A percentile compares a stretch with the other conserved stretches of the same genome.
Conservation (phyloP, 1,140 invertebrate species). For the Drosophila serrata region DNA sequence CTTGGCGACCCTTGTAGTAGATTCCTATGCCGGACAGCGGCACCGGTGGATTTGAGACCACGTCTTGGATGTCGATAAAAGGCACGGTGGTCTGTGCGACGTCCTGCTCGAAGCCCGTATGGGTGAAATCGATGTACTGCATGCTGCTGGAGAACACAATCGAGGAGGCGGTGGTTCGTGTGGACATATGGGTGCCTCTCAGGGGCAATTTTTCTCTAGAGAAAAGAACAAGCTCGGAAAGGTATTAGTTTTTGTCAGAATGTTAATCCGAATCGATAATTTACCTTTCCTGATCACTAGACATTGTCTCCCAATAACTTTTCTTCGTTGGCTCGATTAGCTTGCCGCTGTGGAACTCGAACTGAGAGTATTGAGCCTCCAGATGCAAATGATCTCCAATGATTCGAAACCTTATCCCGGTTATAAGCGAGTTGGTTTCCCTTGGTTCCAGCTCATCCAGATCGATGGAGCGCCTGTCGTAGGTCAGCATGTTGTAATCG, state of each 20-base stretch:
- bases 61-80: slow-evolving; percentile 84
- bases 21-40: too few relatives aligned
- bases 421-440: slow-evolving; percentile 88
- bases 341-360: slow-evolving; percentile 91
- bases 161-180: slow-evolving; percentile 86
- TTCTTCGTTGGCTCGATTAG: slow-evolving; percentile 86
- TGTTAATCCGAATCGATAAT: too few relatives aligned
- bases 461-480: slow-evolving; percentile 91
- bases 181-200: slow-evolving; percentile 89
- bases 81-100: slow-evolving; percentile 94
- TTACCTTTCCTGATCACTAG: too few relatives aligned
- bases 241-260: neutral
- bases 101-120: slow-evolving; percentile 91
- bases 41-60: too few relatives aligned
- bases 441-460: slow-evolving; percentile 89
- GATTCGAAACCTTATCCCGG: slow-evolving; percentile 90
- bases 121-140: slow-evolving; percentile 91
- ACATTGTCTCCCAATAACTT: too few relatives aligned
- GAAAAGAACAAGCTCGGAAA: slow-evolving; percentile 48
- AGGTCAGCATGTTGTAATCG: slow-evolving; percentile 91
- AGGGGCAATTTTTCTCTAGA: slow-evolving; percentile 87
- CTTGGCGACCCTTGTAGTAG: slow-evolving; percentile 87
- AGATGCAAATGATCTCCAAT: slow-evolving; percentile 94
- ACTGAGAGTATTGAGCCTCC: slow-evolving; percentile 91
- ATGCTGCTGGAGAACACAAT: slow-evolving; percentile 88